phyloP scores from a whole-genome alignment of 2,797 vertebrate species.

The Alca torda region DNA sequence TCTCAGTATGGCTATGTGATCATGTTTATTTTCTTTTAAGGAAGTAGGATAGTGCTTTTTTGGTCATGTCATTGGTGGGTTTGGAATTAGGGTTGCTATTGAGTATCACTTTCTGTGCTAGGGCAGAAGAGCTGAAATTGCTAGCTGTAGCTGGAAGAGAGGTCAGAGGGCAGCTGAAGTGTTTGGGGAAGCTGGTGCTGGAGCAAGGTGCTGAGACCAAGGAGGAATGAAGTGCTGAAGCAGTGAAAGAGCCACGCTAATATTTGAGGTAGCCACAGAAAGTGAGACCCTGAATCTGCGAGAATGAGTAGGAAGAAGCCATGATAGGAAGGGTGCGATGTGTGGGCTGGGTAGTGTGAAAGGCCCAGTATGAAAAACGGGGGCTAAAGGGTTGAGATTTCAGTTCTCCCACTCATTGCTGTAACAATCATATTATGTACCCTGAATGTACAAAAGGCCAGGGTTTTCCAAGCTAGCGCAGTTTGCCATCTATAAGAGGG shows the following conservation, averaged over 20 bases:
- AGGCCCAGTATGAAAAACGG: background rate
- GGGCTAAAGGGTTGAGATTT: background rate
- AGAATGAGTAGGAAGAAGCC: background rate
- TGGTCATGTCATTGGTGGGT: background rate
- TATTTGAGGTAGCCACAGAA: background rate
- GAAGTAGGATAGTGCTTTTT: background rate
- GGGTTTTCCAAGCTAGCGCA: background rate
- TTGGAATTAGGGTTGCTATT: background rate
- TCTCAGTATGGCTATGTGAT: background rate
- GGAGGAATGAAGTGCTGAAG: background rate
- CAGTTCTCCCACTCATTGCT: background rate
- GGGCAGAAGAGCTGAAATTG: background rate
- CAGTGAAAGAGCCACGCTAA: background rate
- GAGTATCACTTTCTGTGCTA: background rate
- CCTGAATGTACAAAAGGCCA: background rate
- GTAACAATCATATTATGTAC: background rate
- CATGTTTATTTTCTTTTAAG: background rate
- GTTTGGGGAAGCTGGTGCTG: background rate
- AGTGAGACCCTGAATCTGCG: background rate
- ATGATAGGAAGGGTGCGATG: background rate
- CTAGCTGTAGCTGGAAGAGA: background rate
- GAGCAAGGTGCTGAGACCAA: background rate
- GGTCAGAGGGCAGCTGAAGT: background rate
- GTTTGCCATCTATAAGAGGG: background rate
- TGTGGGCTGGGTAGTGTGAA: background rate